phyloP scores from a whole-genome alignment of 2,113 vertebrate genomes.

The Callionymus lyra region DNA sequence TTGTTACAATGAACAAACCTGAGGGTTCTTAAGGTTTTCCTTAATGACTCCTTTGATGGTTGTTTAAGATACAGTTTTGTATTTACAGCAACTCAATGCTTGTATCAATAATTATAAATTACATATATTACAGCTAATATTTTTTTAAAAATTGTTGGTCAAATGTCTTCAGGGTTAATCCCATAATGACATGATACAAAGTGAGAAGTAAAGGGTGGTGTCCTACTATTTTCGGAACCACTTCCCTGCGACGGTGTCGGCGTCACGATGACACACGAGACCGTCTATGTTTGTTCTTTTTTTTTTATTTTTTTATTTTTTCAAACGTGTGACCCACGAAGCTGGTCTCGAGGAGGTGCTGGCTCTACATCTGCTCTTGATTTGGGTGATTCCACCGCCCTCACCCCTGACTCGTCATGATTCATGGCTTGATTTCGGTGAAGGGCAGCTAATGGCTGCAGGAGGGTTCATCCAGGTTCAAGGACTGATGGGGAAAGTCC shows the following conservation, averaged over 20 bases:
- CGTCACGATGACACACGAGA: conserved; percentile 5
- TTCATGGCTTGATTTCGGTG: conserved; percentile 49
- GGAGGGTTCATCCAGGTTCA: conserved; percentile 59
- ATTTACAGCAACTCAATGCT: too few relatives aligned
- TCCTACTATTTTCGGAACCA: too few relatives aligned
- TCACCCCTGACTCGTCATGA: conserved; percentile 53
- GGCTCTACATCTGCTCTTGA: conserved; percentile 51
- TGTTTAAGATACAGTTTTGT: too few relatives aligned
- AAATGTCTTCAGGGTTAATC: too few relatives aligned
- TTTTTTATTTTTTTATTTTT: conserved; percentile 12
- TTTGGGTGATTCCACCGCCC: conserved; percentile 45
- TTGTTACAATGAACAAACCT: too few relatives aligned
- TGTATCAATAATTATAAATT: too few relatives aligned
- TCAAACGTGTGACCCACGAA: conserved; percentile 19
- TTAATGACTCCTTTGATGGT: too few relatives aligned
- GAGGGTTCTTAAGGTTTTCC: too few relatives aligned
- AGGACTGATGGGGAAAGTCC: conserved; percentile 35
- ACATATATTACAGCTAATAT: too few relatives aligned
- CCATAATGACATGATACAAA: too few relatives aligned
- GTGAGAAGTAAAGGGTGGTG: too few relatives aligned
- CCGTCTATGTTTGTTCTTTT: background rate
- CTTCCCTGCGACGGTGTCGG: background rate
- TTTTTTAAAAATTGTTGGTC: too few relatives aligned
- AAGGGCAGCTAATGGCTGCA: conserved; percentile 42
- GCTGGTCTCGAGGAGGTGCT: conserved; percentile 31